Evolutionary conservation across 2,797 vertebrate species (phyloP).

Genomic region (Protosalanx chinensis): DNA sequence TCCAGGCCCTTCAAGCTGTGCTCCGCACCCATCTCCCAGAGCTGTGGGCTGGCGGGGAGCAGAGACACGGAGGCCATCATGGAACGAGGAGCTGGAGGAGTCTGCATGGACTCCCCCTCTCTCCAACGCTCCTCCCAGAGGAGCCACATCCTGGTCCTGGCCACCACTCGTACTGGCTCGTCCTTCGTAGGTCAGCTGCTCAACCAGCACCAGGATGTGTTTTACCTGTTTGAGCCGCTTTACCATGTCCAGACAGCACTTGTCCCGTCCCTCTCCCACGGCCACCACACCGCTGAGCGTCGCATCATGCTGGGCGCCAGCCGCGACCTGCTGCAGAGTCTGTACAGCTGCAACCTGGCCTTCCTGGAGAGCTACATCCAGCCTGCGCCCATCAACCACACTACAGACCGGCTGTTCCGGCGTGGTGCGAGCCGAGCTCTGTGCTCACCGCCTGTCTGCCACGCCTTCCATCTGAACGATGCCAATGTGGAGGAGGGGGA

Average conservation of each 20-base stretch:
- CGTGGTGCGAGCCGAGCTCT: constrained; percentile 88
- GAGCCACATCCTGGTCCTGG: constrained; percentile 89
- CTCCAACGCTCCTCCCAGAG: constrained; percentile 81
- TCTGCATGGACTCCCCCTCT: constrained; percentile 85
- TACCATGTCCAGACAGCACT: constrained; percentile 91
- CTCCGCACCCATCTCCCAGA: constrained; percentile 78
- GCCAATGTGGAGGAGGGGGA: constrained; percentile 87
- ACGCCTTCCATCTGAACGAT: constrained; percentile 70
- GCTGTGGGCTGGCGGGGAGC: constrained; percentile 77
- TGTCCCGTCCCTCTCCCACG: constrained; percentile 85
- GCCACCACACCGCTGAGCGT: constrained; percentile 78
- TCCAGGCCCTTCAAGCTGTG: constrained; percentile 92
- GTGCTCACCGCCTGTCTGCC: constrained; percentile 86
- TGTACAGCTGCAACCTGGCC: constrained; percentile 89
- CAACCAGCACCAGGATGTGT: constrained; percentile 93
- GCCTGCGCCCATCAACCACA: constrained; percentile 85
- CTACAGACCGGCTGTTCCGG: constrained; percentile 86
- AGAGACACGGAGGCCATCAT: constrained; percentile 78
- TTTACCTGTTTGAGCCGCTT: constrained; percentile 95
- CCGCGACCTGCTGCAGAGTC: constrained; percentile 86
- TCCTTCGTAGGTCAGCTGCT: constrained; percentile 94
- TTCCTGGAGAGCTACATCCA: constrained; percentile 94
- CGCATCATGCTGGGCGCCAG: constrained; percentile 89
- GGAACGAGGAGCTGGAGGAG: constrained; percentile 62
- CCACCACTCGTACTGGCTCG: constrained; percentile 91